A percentile compares a stretch with the other conserved stretches of the same genome.
Conservation (phyloP, 2,113 vertebrate species). For the Odocoileus virginianus region DNA sequence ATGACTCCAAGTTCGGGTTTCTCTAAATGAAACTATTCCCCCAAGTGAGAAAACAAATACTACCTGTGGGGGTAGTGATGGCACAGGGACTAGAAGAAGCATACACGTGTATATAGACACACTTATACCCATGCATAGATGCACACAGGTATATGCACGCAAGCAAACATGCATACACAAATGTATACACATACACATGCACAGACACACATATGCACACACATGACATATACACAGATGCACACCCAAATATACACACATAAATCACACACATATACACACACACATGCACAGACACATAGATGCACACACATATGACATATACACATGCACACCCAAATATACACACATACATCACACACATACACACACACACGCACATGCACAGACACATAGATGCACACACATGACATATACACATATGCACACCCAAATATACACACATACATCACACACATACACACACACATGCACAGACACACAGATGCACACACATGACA, state of each 20-base stretch:
- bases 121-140: accelerated
- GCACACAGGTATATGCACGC: accelerated
- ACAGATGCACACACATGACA: too few species aligned
- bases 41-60: background rate
- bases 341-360: too few species aligned
- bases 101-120: background rate
- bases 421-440: too few species aligned
- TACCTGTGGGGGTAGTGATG: background rate
- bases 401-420: too few species aligned
- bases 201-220: accelerated
- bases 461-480: too few species aligned
- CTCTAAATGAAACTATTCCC: background rate
- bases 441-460: too few species aligned
- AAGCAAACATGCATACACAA: accelerated
- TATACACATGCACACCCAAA: too few species aligned
- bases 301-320: too few species aligned
- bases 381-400: too few species aligned
- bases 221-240: accelerated
- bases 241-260: background rate
- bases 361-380: too few species aligned
- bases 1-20: conserved; percentile 8
- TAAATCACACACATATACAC: accelerated
- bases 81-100: background rate
- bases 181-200: accelerated
- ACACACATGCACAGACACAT: background rate